These are phyloP conservation scores for Mesocricetus auratus DNA, from an alignment of 2,113 vertebrate genomes.

Conservation along the genomic window DNA sequence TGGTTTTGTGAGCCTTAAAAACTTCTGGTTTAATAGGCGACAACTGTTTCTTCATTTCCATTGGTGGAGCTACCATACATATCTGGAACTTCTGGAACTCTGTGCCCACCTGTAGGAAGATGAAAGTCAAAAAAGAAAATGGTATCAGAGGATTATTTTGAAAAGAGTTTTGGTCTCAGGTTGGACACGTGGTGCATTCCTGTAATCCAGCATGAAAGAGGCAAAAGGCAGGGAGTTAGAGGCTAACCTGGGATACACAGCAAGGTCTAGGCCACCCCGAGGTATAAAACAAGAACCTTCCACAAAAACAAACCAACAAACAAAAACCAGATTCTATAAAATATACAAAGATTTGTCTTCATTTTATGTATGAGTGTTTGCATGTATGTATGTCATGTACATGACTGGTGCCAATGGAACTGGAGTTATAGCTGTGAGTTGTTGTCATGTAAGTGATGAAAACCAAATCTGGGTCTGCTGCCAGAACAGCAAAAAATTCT, in stretches of 20 bases:
- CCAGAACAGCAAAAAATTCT: neutral
- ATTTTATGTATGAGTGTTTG: neutral
- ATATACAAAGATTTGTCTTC: neutral
- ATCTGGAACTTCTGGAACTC: neutral
- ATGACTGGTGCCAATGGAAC: neutral
- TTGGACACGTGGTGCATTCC: too few relatives aligned
- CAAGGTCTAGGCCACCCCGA: neutral
- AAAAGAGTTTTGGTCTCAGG: slow-evolving; percentile 14
- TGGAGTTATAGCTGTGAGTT: neutral
- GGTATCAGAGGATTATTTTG: neutral
- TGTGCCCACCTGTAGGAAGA: neutral
- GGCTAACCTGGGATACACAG: too few relatives aligned
- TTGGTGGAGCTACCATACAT: neutral
- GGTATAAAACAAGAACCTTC: neutral
- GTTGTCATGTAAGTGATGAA: neutral
- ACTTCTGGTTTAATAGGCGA: neutral
- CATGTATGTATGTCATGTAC: neutral
- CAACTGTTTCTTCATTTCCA: neutral
- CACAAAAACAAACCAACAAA: neutral
- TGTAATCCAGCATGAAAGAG: neutral
- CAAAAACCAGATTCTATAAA: neutral
- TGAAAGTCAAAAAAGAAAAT: neutral
- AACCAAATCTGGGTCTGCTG: too few relatives aligned
- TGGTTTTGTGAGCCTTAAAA: neutral
- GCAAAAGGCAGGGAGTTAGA: neutral